Evolutionary conservation across 2,888 invertebrate species (phyloP).

Genomic region (Lymantria monacha): DNA sequence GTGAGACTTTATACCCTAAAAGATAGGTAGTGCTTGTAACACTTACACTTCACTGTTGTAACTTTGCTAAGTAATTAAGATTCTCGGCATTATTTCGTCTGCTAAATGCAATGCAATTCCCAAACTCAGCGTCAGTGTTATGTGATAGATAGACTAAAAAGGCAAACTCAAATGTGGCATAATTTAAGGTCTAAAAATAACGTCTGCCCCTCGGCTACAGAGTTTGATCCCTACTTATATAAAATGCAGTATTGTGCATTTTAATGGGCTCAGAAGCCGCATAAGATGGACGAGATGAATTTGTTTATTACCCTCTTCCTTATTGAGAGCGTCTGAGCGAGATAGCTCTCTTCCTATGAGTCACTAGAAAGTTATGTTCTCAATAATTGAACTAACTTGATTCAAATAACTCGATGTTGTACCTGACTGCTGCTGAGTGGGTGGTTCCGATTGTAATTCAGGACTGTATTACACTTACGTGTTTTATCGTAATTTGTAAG

Average conservation of each 20-base stretch:
- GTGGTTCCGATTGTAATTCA: conserved; percentile 27
- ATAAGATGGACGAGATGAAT: conserved; percentile 80
- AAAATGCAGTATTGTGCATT: conserved; percentile 81
- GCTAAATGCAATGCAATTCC: too few relatives aligned
- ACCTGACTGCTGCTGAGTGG: conserved; percentile 47
- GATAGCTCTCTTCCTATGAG: conserved; percentile 82
- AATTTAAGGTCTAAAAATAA: conserved; percentile 78
- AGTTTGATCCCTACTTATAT: conserved; percentile 48
- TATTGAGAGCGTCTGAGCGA: conserved; percentile 80
- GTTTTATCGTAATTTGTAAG: background rate
- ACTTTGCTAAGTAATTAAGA: too few relatives aligned
- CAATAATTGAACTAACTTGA: conserved; percentile 58
- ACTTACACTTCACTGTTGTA: too few relatives aligned
- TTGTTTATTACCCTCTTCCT: conserved; percentile 82
- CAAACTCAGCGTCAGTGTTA: too few relatives aligned
- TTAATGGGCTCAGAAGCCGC: conserved; percentile 74
- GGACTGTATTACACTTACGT: conserved; percentile 6
- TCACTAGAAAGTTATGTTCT: conserved; percentile 81
- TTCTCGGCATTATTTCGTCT: too few relatives aligned
- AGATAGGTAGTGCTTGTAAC: too few relatives aligned
- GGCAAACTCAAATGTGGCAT: too few relatives aligned
- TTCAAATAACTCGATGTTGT: conserved; percentile 60
- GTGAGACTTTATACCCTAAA: too few relatives aligned
- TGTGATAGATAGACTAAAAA: too few relatives aligned
- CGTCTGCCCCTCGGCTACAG: conserved; percentile 63